phyloP scores from a whole-genome alignment of 1,140 invertebrate genomes.

The Drosophila seguyi region DNA sequence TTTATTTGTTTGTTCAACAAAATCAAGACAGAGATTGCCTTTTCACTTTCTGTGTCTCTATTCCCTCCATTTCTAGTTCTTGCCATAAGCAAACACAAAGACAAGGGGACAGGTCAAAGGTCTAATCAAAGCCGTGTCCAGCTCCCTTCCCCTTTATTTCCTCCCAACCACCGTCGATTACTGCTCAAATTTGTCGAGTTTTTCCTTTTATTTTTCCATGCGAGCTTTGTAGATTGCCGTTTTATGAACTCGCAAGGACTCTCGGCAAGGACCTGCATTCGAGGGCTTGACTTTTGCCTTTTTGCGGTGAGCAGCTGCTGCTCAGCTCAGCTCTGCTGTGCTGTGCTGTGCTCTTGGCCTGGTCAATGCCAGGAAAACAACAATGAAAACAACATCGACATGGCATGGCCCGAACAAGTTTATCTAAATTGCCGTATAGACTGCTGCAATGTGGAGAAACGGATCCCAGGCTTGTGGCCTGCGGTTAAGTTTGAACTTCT shows the following conservation, averaged over 20 bases:
- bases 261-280: slow-evolving; percentile 43
- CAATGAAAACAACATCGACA: slow-evolving; percentile 36
- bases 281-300: slow-evolving; percentile 76
- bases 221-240: slow-evolving; percentile 57
- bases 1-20: slow-evolving; percentile 9
- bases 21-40: slow-evolving; percentile 26
- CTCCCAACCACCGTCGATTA: slow-evolving; percentile 40
- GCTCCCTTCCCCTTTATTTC: background rate
- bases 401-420: slow-evolving; percentile 64
- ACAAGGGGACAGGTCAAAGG: slow-evolving; percentile 46
- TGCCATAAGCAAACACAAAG: slow-evolving; percentile 13
- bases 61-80: slow-evolving; percentile 27
- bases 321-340: slow-evolving; percentile 6
- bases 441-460: slow-evolving; percentile 49
- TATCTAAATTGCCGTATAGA: slow-evolving; percentile 79
- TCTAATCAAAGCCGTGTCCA: slow-evolving; percentile 58
- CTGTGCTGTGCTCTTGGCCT: slow-evolving; percentile 24
- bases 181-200: slow-evolving; percentile 54
- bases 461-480: slow-evolving; percentile 59
- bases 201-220: slow-evolving; percentile 39
- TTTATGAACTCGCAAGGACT: slow-evolving; percentile 72
- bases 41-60: slow-evolving; percentile 46
- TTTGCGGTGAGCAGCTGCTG: slow-evolving; percentile 62
- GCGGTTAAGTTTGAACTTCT: slow-evolving; percentile 47
- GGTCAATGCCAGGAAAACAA: slow-evolving; percentile 59